A percentile compares a stretch with the other conserved stretches of the same genome.
Evolutionary conservation across 2,888 invertebrate genomes (phyloP).

Genomic region (Andrena marginata): DNA sequence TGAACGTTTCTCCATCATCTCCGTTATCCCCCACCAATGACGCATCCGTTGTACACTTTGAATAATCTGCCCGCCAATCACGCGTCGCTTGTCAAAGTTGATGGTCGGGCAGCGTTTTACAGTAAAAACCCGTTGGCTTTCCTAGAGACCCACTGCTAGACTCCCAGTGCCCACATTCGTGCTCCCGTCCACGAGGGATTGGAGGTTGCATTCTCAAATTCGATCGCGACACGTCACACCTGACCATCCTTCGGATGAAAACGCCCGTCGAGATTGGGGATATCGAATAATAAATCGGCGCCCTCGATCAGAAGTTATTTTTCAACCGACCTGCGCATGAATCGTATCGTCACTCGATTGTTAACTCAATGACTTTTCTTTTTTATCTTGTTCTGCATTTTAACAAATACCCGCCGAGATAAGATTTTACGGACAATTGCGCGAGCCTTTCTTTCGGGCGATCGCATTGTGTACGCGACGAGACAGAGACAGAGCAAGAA

Average conservation of each 20-base stretch:
- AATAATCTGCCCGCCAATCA: conserved; percentile 64
- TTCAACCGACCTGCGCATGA: too few relatives aligned
- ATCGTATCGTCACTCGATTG: too few relatives aligned
- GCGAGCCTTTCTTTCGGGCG: background rate
- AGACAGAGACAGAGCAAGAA: too few relatives aligned
- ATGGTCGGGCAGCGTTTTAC: conserved; percentile 34
- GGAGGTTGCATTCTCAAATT: too few relatives aligned
- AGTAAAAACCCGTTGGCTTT: conserved; percentile 33
- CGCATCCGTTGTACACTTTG: conserved; percentile 61
- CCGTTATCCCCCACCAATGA: conserved; percentile 55
- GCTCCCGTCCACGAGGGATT: background rate
- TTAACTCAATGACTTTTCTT: too few relatives aligned
- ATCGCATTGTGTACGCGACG: background rate
- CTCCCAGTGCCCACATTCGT: background rate
- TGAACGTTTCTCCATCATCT: conserved; percentile 29
- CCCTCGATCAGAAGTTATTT: too few relatives aligned
- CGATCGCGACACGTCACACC: too few relatives aligned
- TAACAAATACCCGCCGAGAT: too few relatives aligned
- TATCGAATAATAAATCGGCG: too few relatives aligned
- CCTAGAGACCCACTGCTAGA: conserved; percentile 1
- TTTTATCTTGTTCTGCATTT: too few relatives aligned
- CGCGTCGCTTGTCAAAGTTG: conserved; percentile 55
- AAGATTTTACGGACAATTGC: background rate
- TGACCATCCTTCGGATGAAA: too few relatives aligned
- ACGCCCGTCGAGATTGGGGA: too few relatives aligned